Evolutionary conservation across 2,113 vertebrate genomes (phyloP).

Genomic region (Erythrolamprus reginae): DNA sequence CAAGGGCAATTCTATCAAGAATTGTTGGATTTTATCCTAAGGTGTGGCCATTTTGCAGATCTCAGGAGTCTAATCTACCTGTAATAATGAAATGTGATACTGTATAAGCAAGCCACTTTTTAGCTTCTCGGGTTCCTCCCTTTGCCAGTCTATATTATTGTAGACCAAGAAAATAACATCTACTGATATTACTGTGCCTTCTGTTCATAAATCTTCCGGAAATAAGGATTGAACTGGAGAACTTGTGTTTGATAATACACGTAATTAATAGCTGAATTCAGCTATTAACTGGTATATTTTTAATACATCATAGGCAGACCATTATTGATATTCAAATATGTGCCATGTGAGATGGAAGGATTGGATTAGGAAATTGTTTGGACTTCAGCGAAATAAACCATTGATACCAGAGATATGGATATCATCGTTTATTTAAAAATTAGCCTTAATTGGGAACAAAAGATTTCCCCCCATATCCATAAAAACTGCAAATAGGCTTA

Average conservation of each 20-base stretch:
- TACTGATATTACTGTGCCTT: constrained; percentile 59
- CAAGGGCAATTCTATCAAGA: constrained; percentile 16
- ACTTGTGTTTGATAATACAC: constrained; percentile 55
- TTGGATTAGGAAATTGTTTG: constrained; percentile 1
- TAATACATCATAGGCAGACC: not conserved
- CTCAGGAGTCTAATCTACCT: constrained; percentile 4
- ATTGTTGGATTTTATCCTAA: constrained; percentile 37
- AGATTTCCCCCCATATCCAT: constrained; percentile 17
- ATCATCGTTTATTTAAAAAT: constrained; percentile 11
- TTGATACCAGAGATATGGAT: constrained; percentile 10
- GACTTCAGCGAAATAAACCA: not conserved
- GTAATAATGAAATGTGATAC: constrained; percentile 8
- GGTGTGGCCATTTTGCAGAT: constrained; percentile 13
- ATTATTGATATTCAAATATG: constrained; percentile 7
- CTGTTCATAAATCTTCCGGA: constrained; percentile 54
- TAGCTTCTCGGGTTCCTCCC: constrained; percentile 32
- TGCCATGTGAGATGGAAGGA: constrained; percentile 19
- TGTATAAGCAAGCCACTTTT: not conserved
- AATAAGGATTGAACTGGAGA: constrained; percentile 40
- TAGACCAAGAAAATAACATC: constrained; percentile 29
- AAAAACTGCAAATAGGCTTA: not conserved
- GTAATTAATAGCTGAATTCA: constrained; percentile 14
- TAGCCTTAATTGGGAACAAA: constrained; percentile 8
- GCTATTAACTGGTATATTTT: constrained; percentile 22
- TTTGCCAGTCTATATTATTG: constrained; percentile 18